Evolutionary conservation across 1,140 invertebrate genomes (phyloP), one percentile per base, ranked within the genome.

Genomic region (Plectrocnemia conspersa): DNA sequence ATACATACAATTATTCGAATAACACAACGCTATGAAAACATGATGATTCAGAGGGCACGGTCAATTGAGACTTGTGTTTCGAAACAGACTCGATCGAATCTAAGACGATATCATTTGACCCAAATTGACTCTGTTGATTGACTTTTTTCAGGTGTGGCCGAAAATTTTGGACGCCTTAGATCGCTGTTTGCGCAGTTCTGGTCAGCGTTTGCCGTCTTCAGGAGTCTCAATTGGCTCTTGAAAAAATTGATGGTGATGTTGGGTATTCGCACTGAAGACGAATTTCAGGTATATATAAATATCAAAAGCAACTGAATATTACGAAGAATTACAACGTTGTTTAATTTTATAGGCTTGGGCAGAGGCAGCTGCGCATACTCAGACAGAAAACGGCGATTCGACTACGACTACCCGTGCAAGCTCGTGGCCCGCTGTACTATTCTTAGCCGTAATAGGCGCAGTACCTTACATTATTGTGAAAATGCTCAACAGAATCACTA

Each of bases 381-480:
- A 64, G 46, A 68, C 23, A 60, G 72, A 73, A 45, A 64, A 68
- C 58, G 58, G 73, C 71, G 58, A 67, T 35, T 27, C 36, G 15
- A 55, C 55, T n/a, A n/a, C 63, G 64, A 22, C 60, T 57, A 47
- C 64, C n/a, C 64, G 58, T 52, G 67, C 72, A 15, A 72, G 73
- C 2, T 80, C 78, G 32, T 88, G 85, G 85, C 83, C 85, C 6
- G 79, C 86, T 5, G 60, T 88, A 11, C 70, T 94, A 58, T 95
- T 97, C 73, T 80, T 97, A 62, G 85, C 85, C 11, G 80, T 96
- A 47, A 82, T 97, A 45, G 76, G 93, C 35, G 86, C 88, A 1
- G 91, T 91, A 36, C 94, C 95, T 0, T 97, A 93, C 73, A 75
- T 98, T 16, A 88, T 98, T 52, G 90, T 91, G 71, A 91, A 85